phyloP scores from a whole-genome alignment of 2,888 invertebrate genomes.

The Petrolisthes manimaculis region DNA sequence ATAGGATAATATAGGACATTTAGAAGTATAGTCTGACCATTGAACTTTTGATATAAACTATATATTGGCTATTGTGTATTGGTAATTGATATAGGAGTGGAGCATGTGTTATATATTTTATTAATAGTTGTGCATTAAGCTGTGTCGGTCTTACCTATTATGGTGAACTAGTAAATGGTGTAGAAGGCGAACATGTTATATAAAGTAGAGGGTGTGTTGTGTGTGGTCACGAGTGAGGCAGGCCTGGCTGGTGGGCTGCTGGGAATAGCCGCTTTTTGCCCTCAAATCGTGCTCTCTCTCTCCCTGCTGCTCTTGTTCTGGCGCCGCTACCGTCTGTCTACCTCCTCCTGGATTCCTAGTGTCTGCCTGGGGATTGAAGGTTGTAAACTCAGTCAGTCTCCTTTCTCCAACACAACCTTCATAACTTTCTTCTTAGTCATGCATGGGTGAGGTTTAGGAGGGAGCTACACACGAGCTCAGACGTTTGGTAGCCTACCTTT shows the following conservation, averaged over 20 bases:
- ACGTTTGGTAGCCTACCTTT: too few relatives aligned
- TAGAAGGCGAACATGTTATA: neutral
- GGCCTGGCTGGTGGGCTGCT: slow-evolving; percentile 3
- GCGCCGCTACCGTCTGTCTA: neutral
- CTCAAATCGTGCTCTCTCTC: slow-evolving; percentile 2
- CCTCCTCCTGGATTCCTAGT: neutral
- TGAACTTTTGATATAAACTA: too few relatives aligned
- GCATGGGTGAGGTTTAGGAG: too few relatives aligned
- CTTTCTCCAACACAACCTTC: too few relatives aligned
- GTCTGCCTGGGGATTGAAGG: neutral
- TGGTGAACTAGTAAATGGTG: neutral
- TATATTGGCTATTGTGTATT: too few relatives aligned
- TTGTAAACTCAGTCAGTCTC: too few relatives aligned
- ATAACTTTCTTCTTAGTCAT: too few relatives aligned
- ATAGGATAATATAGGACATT: too few relatives aligned
- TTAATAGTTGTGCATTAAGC: neutral
- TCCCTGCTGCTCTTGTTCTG: neutral
- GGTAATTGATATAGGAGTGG: too few relatives aligned
- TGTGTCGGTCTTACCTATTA: neutral
- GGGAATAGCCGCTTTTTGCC: slow-evolving; percentile 9
- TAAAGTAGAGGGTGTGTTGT: neutral
- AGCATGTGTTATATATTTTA: neutral
- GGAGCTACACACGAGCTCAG: too few relatives aligned
- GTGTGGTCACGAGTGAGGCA: neutral
- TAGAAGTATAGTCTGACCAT: too few relatives aligned